Evolutionary conservation across 2,113 vertebrate species (phyloP).

Genomic region (Corvus hawaiiensis): DNA sequence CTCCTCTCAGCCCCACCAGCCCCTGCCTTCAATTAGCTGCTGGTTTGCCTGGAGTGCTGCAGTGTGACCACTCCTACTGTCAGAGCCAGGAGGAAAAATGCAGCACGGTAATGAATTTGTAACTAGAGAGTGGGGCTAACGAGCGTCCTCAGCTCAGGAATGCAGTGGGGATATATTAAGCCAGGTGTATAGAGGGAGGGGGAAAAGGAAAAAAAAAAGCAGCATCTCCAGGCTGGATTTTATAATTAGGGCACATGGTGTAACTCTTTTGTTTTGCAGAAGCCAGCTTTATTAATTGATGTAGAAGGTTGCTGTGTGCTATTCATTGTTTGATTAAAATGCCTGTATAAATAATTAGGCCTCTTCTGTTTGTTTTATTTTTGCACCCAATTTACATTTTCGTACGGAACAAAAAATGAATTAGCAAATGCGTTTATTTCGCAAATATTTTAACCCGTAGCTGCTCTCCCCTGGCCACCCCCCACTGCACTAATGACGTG

Average conservation of each 20-base stretch:
- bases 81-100: slow-evolving; percentile 30
- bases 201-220: background rate
- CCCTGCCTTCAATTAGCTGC: slow-evolving; percentile 76
- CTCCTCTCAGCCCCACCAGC: background rate
- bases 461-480: background rate
- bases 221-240: slow-evolving; percentile 35
- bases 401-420: background rate
- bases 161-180: background rate
- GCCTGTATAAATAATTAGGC: slow-evolving; percentile 69
- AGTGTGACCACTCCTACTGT: slow-evolving; percentile 71
- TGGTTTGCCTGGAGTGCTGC: slow-evolving; percentile 72
- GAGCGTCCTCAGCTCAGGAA: slow-evolving; percentile 27
- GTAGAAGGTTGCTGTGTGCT: slow-evolving; percentile 67
- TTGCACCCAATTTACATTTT: slow-evolving; percentile 48
- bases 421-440: background rate
- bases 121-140: slow-evolving; percentile 13
- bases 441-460: background rate
- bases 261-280: slow-evolving; percentile 63
- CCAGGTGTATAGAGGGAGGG: slow-evolving; percentile 3
- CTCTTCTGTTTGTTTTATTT: slow-evolving; percentile 61
- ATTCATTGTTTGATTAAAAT: slow-evolving; percentile 77
- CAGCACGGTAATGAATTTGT: slow-evolving; percentile 34
- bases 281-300: slow-evolving; percentile 72
- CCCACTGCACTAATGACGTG: background rate
- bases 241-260: slow-evolving; percentile 53